Evolutionary conservation across 53 echinoderm and acorn worm species (phyloP), one percentile per base, ranked within the genome.

Genomic region (Astropecten irregularis): DNA sequence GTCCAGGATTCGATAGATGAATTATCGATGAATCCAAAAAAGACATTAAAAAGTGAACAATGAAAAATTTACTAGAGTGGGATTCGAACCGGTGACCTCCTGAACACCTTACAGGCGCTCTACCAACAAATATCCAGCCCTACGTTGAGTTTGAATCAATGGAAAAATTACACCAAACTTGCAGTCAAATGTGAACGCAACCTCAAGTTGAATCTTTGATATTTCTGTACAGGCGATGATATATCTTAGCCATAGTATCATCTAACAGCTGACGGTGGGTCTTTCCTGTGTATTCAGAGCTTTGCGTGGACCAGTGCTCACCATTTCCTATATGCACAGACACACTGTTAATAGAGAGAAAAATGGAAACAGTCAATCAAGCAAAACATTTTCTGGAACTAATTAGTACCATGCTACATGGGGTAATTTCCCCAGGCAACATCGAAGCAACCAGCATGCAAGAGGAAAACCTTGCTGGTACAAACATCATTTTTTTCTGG

Each of bases 181-280:
- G 19, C 0, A 28, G 44, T 79, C 63, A 47, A 18, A 18, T 53
- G 19, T 15, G 16, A 18, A 15, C 11, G 4, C 3, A 19, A 15
- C 1, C 35, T 81, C 26, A 81, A n/a, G 52, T n/a, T 9, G 19
- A 69, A 19, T 50, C 66, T 50, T 91, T 94, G 34, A 94, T 86
- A 13, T 86, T 90, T 9, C 56, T 47, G 47, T 93, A 88, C 27
- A 91, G 79, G 53, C 92, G 72, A 14, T 73, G 53, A 49, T 95
- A 95, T n/a, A 95, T 88, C 81, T 86, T 91, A 21, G 57, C 54
- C 39, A 95, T 56, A 3, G 93, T 89, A 7, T 91, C 93, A 3
- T 93, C 90, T 61, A 95, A 89, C 66, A 90, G 71, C 54, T 92
- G 82, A 3, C 95, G 76, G 38, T 88, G 92, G 10, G 88, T 79